Conservation (phyloP, 2,888 invertebrate genomes). For the Trachelus stipa region DNA sequence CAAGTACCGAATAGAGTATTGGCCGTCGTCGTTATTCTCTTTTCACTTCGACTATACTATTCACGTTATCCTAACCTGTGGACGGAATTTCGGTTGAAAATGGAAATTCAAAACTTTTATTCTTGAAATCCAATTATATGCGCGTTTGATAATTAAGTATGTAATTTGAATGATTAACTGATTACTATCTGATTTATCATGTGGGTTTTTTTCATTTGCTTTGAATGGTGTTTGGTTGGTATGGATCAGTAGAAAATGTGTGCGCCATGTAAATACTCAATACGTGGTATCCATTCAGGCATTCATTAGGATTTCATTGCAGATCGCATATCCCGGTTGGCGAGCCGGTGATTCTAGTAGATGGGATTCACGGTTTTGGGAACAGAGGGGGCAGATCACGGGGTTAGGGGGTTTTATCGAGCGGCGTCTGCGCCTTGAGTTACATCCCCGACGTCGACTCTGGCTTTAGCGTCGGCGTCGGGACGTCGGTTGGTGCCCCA, state of each 20-base stretch:
- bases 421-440: conserved; percentile 51
- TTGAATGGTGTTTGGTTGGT: background rate
- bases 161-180: background rate
- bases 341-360: conserved; percentile 26
- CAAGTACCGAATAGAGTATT: background rate
- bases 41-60: background rate
- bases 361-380: conserved; percentile 43
- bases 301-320: conserved; percentile 6
- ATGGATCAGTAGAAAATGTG: background rate
- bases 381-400: conserved; percentile 25
- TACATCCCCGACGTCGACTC: conserved; percentile 17
- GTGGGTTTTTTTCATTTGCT: background rate
- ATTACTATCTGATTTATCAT: background rate
- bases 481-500: conserved; percentile 4
- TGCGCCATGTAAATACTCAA: background rate
- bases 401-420: conserved; percentile 51
- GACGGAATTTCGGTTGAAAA: background rate
- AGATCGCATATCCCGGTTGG: background rate
- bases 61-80: background rate
- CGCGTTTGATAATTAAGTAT: background rate
- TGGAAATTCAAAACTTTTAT: background rate
- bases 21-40: background rate
- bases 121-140: background rate
- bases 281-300: conserved; percentile 4
- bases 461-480: conserved; percentile 58